Base-by-base conservation (phyloP, 2,797 vertebrate species). In the Cyclopterus lumpus region DNA sequence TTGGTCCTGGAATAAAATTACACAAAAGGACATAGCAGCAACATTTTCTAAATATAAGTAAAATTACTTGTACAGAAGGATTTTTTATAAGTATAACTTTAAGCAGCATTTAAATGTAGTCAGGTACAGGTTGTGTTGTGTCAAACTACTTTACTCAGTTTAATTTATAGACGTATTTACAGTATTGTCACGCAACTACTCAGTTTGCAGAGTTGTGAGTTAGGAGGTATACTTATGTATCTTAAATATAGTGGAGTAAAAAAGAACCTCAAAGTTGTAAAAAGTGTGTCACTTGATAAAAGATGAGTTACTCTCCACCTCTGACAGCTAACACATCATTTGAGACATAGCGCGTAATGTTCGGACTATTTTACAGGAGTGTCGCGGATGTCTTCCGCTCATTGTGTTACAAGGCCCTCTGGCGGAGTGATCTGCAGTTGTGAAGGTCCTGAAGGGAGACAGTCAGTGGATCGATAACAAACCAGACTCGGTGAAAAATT, bases 351-450 rank as follows among this genome's bases (percentile, higher is more conserved):
- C 36, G 40, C 38, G 14, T 36, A 14, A 10, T 49, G 32, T 28
- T 34, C 67, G 93, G 22, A 91, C 93, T 94, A 94, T 59, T 83
- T 91, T 63, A 68, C 82, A 64, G 5, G 16, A 20, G 16, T 7
- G 15, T n/a, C 44, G 89, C 88, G 90, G 89, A 90, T 55, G 73
- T 51, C 11, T 76, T 16, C 18, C 7, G 64, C 65, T 82, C 51
- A 71, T 75, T 67, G 61, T 66, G 84, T 40, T 3, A 40, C 18
- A 2, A 10, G 73, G 61, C 49, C 59, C 69, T 54, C 36, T 4
- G 76, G 92, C 93, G 92, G 91, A 94, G 91, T 79, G 89, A 93
- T 94, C 86, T 86, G 6, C 22, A 68, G 60, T 58, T 34, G 81
- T 69, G 73, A 66, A 86, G 80, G 85, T 89, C 84, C 75, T 81